A percentile compares a stretch with the other conserved stretches of the same genome.
These are phyloP conservation scores for Sminthurides aquaticus DNA, from an alignment of 2,888 invertebrate species.

Conservation along the genomic window DNA sequence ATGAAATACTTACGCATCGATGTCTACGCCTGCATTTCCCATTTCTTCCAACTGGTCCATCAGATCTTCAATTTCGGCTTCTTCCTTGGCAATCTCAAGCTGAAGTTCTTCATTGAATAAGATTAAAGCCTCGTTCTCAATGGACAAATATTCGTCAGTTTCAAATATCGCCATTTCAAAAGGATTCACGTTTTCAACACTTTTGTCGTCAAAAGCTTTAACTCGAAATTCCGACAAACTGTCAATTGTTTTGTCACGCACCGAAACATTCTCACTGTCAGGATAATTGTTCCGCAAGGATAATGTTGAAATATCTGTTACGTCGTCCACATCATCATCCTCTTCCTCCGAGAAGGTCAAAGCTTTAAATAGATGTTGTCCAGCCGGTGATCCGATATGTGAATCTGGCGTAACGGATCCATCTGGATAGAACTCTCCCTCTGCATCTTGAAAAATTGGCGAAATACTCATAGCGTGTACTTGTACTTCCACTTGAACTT, in stretches of 20 bases:
- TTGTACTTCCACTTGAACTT: slow-evolving; percentile 23
- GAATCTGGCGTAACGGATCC: slow-evolving; percentile 9
- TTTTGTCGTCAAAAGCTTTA: background rate
- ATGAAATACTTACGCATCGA: slow-evolving; percentile 26
- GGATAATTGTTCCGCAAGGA: slow-evolving; percentile 11
- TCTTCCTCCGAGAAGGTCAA: slow-evolving; percentile 28
- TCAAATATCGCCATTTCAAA: slow-evolving; percentile 38
- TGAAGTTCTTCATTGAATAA: slow-evolving; percentile 36
- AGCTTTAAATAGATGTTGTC: slow-evolving; percentile 1
- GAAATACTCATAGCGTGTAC: slow-evolving; percentile 14
- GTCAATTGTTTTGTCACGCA: background rate
- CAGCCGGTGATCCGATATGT: background rate
- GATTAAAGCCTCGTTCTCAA: slow-evolving; percentile 40
- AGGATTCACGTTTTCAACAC: slow-evolving; percentile 18
- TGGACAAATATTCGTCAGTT: slow-evolving; percentile 34
- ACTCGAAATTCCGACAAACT: background rate
- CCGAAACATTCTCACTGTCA: slow-evolving; percentile 4
- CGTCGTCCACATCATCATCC: slow-evolving; percentile 15
- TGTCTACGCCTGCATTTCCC: slow-evolving; percentile 18
- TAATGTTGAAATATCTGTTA: slow-evolving; percentile 15
- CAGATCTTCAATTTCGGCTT: slow-evolving; percentile 31
- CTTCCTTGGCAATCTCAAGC: slow-evolving; percentile 35
- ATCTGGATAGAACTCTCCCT: background rate
- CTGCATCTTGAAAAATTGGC: background rate
- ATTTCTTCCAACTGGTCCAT: slow-evolving; percentile 27